Evolutionary conservation across 2,113 vertebrate genomes (phyloP).

Genomic region (Austrofundulus limnaeus): DNA sequence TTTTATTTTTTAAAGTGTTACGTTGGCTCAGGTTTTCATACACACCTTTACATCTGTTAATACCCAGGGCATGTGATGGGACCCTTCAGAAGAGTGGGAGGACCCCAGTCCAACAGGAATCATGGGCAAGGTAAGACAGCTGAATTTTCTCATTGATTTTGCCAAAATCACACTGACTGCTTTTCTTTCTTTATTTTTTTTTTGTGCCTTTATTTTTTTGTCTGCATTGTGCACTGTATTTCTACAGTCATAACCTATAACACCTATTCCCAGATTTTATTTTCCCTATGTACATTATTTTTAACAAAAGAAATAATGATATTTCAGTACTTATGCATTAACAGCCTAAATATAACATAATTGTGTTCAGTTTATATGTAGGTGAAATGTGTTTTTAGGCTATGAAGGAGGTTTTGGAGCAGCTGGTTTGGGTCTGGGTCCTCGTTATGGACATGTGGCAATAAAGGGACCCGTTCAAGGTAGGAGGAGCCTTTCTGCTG

Average conservation of each 20-base stretch:
- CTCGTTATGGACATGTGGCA: slow-evolving; percentile 54
- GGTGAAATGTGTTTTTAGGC: slow-evolving; percentile 29
- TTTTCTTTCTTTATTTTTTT: too few species aligned
- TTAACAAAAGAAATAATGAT: too few species aligned
- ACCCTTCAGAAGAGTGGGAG: slow-evolving; percentile 43
- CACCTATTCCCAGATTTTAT: slow-evolving; percentile 35
- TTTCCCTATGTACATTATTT: too few species aligned
- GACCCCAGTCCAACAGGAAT: slow-evolving; percentile 55
- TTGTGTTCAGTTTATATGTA: background rate
- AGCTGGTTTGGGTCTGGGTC: slow-evolving; percentile 49
- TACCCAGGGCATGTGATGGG: slow-evolving; percentile 40
- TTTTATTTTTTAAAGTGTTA: too few species aligned
- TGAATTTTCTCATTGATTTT: too few species aligned
- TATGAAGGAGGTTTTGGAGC: slow-evolving; percentile 46
- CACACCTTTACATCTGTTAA: slow-evolving; percentile 5
- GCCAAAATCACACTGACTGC: too few species aligned
- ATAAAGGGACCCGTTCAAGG: slow-evolving; percentile 66
- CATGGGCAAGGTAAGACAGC: slow-evolving; percentile 40
- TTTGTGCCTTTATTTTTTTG: too few species aligned
- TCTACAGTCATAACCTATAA: background rate
- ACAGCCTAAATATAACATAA: too few species aligned
- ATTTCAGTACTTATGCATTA: too few species aligned
- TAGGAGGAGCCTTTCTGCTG: slow-evolving; percentile 1
- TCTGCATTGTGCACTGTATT: too few species aligned
- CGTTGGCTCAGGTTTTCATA: background rate